phyloP scores from a whole-genome alignment of 64 coral and sea anemone genomes.

The Catalaphyllia jardinei region DNA sequence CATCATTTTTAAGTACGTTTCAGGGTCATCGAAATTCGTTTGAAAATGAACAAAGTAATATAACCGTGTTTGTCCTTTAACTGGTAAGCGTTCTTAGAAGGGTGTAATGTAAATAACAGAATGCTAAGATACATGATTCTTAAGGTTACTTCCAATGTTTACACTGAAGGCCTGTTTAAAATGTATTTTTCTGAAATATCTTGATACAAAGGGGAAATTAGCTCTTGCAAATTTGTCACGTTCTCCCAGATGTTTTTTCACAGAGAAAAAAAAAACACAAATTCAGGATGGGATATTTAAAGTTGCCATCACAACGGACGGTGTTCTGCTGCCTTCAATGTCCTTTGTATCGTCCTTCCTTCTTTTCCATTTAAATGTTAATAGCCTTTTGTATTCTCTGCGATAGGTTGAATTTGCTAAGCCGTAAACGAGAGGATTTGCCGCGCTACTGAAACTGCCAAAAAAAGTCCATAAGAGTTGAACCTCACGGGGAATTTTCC shows the following conservation, averaged over 20 bases:
- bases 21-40: too few species aligned
- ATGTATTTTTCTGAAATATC: background rate
- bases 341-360: background rate
- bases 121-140: too few species aligned
- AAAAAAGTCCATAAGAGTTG: conserved; percentile 73
- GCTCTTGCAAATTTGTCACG: background rate
- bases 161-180: background rate
- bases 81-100: background rate
- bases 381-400: conserved; percentile 1
- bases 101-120: background rate
- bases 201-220: background rate
- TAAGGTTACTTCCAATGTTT: background rate
- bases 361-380: conserved; percentile 35
- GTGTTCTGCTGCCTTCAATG: background rate
- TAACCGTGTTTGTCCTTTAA: too few species aligned
- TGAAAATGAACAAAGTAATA: too few species aligned
- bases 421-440: conserved; percentile 60
- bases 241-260: background rate
- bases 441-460: conserved; percentile 43
- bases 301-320: conserved; percentile 10
- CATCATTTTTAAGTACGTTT: background rate
- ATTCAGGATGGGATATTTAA: conserved; percentile 8
- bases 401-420: conserved; percentile 43
- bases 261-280: background rate
- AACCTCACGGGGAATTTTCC: conserved; percentile 34